Evolutionary conservation across 2,113 vertebrate genomes (phyloP).

Genomic region (Elephantulus edwardii): DNA sequence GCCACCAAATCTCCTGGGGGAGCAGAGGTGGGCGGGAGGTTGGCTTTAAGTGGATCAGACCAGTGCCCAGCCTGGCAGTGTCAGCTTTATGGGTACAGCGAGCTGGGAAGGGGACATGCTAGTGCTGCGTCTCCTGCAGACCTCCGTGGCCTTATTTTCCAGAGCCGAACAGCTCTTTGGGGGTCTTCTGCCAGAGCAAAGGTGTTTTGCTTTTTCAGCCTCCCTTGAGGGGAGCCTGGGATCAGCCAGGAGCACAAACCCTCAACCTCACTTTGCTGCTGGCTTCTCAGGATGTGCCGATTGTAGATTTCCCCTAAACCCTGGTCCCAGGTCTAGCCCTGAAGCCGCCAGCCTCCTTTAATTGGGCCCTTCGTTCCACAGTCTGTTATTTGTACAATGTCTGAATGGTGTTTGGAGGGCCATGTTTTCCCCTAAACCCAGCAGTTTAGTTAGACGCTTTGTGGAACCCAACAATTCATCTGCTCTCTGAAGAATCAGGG

Average conservation of each 20-base stretch:
- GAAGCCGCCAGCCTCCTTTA: conserved; percentile 63
- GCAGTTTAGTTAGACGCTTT: conserved; percentile 46
- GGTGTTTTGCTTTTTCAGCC: conserved; percentile 27
- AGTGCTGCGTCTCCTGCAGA: neutral
- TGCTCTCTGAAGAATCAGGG: neutral
- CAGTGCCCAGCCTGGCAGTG: neutral
- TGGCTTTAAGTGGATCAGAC: neutral
- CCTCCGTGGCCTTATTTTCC: neutral
- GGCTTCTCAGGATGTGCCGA: conserved; percentile 58
- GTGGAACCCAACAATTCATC: conserved; percentile 52
- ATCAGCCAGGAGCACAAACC: conserved; percentile 53
- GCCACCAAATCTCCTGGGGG: too few relatives aligned
- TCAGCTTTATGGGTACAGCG: neutral
- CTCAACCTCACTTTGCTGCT: conserved; percentile 50
- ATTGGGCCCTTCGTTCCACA: conserved; percentile 66
- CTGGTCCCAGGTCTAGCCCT: conserved; percentile 57
- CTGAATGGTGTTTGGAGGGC: conserved; percentile 47
- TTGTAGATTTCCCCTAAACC: conserved; percentile 43
- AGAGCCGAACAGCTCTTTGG: neutral
- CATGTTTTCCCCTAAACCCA: neutral
- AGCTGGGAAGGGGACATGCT: neutral
- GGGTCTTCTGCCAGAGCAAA: conserved; percentile 31
- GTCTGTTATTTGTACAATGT: conserved; percentile 70
- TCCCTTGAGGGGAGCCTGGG: neutral
- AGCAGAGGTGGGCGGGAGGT: neutral